phyloP scores from a whole-genome alignment of 1,140 invertebrate species.

The Chironomus tepperi region DNA sequence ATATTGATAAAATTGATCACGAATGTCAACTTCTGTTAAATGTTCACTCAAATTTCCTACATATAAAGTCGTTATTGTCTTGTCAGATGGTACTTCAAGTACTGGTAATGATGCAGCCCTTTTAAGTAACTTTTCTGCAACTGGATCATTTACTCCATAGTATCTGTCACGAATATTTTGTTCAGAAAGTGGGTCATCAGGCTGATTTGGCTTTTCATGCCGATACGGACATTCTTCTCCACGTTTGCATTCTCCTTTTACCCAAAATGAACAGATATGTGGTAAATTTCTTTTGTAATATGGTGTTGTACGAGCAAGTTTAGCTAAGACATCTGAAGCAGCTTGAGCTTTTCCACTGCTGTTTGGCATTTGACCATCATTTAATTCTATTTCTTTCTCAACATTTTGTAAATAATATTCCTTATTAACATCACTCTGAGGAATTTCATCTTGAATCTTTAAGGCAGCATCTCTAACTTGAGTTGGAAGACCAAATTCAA shows the following conservation, averaged over 20 bases:
- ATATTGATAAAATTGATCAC: conserved; percentile 49
- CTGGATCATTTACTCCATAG: conserved; percentile 97
- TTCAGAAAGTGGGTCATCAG: conserved; percentile 96
- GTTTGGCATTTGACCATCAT: conserved; percentile 54
- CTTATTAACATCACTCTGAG: conserved; percentile 96
- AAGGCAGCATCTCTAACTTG: conserved; percentile 94
- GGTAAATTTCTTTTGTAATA: conserved; percentile 98
- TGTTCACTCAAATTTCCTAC: conserved; percentile 86
- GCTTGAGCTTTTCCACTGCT: conserved; percentile 63
- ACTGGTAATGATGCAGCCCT: conserved; percentile 90
- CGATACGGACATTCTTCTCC: conserved; percentile 99
- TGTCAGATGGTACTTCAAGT: conserved; percentile 90
- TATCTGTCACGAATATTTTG: conserved; percentile 99
- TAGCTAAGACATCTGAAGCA: conserved; percentile 82
- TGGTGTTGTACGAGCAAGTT: conserved; percentile 91
- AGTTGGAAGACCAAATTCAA: conserved; percentile 93
- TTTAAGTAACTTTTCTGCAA: conserved; percentile 94
- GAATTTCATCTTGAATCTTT: conserved; percentile 86
- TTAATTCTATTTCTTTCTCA: conserved; percentile 52
- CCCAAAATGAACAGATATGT: conserved; percentile 99
- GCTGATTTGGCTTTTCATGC: conserved; percentile 98
- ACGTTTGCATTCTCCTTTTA: conserved; percentile 97
- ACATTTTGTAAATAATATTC: conserved; percentile 98
- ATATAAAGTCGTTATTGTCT: conserved; percentile 92
- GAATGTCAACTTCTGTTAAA: conserved; percentile 83